Base-by-base conservation (phyloP, 2,888 invertebrate species). In the Pasiphila rectangulata region DNA sequence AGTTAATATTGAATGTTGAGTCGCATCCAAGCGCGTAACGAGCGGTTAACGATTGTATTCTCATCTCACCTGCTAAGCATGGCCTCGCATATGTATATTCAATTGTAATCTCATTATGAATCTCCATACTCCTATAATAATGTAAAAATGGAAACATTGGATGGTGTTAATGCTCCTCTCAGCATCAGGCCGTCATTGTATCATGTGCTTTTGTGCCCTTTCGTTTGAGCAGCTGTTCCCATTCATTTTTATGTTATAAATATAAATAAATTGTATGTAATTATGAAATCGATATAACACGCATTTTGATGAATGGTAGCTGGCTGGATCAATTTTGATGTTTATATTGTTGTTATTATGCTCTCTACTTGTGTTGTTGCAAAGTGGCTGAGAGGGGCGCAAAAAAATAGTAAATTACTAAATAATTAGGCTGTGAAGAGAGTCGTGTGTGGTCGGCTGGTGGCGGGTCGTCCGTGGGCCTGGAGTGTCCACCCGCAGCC, bases 71-170 rank as follows among this genome's bases (percentile, higher is more conserved):
- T 83, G 83, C 83, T 82, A 79, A 81, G 84, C 83, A 79, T 80
- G 79, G 83, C 86, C 84, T 83, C 79, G 77, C 79, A 63, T 79
- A 72, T 70, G 61, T 79, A 79, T 83, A 78, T 79, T 79, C 79
- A 71, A 70, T 70, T 76, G 74, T 83, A 84, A 84, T 86, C 84
- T 87, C 85, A 83, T 79, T 72, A 74, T 82, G 87, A 88, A 88
- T 88, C 87, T 86, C 86, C 44, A 35, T 70, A 70, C 69, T 68
- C 67, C 64, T 75, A 60, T 67, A 69, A 67, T 73, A 67, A 51
- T 80, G 75, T 80, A 83, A 83, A 81, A 83, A 82, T 75, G 63
- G 73, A 63, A 76, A 82, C 83, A 85, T 86, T 87, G 84, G 86
- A 86, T 83, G 82, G 84, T 86, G 82, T 75, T 78, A 79, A 64